Conservation (phyloP, 2,888 invertebrate genomes). For the Selenia dentaria region DNA sequence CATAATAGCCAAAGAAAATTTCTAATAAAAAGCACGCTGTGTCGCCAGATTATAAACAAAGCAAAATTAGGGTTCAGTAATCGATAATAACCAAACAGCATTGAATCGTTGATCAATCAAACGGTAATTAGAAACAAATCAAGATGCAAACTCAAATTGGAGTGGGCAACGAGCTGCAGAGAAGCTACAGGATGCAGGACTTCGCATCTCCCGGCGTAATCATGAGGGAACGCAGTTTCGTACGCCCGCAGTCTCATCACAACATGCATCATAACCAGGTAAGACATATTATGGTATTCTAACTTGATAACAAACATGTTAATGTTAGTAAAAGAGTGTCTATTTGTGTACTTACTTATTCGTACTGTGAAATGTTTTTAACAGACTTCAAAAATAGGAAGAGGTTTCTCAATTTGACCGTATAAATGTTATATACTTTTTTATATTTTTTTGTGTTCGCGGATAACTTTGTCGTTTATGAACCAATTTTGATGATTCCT, state of each 20-base stretch:
- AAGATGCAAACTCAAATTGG: conserved; percentile 79
- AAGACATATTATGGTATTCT: too few relatives aligned
- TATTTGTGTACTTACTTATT: too few relatives aligned
- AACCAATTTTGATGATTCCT: too few relatives aligned
- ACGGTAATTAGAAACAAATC: conserved; percentile 33
- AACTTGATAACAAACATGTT: too few relatives aligned
- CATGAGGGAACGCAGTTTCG: conserved; percentile 89
- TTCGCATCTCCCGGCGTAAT: conserved; percentile 84
- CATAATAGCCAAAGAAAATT: conserved; percentile 59
- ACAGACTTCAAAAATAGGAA: too few relatives aligned
- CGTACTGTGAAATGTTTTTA: too few relatives aligned
- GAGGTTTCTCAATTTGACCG: too few relatives aligned
- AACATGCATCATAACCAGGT: conserved; percentile 84
- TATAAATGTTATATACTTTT: too few relatives aligned
- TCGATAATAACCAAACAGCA: conserved; percentile 8
- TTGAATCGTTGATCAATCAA: conserved; percentile 12
- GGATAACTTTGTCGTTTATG: too few relatives aligned
- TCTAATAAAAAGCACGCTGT: not conserved
- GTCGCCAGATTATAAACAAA: conserved; percentile 1
- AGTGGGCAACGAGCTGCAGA: conserved; percentile 73
- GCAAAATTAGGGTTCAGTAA: conserved; percentile 10
- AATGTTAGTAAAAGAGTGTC: too few relatives aligned
- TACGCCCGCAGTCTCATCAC: conserved; percentile 85
- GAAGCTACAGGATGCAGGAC: conserved; percentile 82
- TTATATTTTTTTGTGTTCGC: too few relatives aligned